A percentile compares a stretch with the other conserved stretches of the same genome.
These are phyloP conservation scores for Elaphurus davidianus DNA, from an alignment of 2,113 vertebrate species.

Conservation along the genomic window DNA sequence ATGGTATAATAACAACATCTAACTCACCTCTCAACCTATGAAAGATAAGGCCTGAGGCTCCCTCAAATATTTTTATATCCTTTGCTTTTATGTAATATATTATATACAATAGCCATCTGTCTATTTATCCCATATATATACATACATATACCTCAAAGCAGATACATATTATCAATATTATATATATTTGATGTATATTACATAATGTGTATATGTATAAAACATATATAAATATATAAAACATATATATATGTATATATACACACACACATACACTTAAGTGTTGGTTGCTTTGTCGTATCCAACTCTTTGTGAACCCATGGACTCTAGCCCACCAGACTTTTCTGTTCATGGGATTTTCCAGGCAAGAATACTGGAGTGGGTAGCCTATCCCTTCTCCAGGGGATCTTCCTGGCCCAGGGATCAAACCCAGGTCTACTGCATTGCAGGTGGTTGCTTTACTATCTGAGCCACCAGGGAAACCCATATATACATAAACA, in stretches of 20 bases:
- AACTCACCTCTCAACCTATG: background rate
- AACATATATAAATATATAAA: background rate
- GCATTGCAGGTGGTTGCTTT: background rate
- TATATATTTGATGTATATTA: background rate
- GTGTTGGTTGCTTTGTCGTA: background rate
- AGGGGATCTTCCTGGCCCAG: background rate
- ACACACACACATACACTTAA: background rate
- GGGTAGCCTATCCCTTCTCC: background rate
- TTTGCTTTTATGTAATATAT: background rate
- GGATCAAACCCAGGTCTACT: background rate
- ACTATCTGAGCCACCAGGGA: background rate
- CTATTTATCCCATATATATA: background rate
- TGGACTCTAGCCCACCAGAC: background rate
- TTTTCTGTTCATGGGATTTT: background rate
- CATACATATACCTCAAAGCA: background rate
- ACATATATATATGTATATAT: background rate
- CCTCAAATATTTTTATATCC: background rate
- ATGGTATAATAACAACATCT: background rate
- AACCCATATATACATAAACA: background rate
- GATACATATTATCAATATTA: background rate
- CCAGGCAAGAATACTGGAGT: background rate
- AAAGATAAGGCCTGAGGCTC: background rate
- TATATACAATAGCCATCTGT: background rate
- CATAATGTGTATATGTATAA: background rate
- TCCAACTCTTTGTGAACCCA: background rate